phyloP scores from a whole-genome alignment of 2,888 invertebrate genomes.

The Cecidostiba fungosa region DNA sequence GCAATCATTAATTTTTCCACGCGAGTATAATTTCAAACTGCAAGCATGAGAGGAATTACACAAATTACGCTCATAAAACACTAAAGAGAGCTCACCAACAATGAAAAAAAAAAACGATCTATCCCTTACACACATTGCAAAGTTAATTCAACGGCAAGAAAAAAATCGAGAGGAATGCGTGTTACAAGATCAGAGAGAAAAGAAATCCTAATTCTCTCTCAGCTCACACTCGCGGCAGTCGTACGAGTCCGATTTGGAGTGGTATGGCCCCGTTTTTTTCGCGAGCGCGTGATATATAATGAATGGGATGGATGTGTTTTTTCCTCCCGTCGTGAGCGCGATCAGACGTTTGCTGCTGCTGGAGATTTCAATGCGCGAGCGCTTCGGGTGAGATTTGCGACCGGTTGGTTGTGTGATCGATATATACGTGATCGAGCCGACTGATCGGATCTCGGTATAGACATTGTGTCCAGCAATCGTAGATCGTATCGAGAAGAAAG shows the following conservation, averaged over 20 bases:
- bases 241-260: slow-evolving; percentile 38
- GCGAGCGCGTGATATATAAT: slow-evolving; percentile 55
- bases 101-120: slow-evolving; percentile 10
- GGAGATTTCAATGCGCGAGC: slow-evolving; percentile 55
- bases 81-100: background rate
- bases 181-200: slow-evolving; percentile 39
- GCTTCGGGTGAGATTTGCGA: slow-evolving; percentile 48
- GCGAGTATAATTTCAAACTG: background rate
- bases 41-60: background rate
- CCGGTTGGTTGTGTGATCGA: slow-evolving; percentile 46
- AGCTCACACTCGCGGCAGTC: background rate
- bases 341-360: background rate
- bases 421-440: no score
- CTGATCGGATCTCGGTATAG: background rate
- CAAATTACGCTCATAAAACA: background rate
- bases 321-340: slow-evolving; percentile 10
- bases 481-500: slow-evolving; percentile 9
- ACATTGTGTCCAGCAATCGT: background rate
- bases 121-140: background rate
- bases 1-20: background rate
- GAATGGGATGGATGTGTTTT: slow-evolving; percentile 43
- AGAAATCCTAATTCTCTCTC: slow-evolving; percentile 53
- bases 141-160: background rate
- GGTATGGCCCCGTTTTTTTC: slow-evolving; percentile 51
- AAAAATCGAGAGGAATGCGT: slow-evolving; percentile 28